phyloP scores from a whole-genome alignment of 92 coral and sea anemone genomes.

The Chrysogorgia sp. region DNA sequence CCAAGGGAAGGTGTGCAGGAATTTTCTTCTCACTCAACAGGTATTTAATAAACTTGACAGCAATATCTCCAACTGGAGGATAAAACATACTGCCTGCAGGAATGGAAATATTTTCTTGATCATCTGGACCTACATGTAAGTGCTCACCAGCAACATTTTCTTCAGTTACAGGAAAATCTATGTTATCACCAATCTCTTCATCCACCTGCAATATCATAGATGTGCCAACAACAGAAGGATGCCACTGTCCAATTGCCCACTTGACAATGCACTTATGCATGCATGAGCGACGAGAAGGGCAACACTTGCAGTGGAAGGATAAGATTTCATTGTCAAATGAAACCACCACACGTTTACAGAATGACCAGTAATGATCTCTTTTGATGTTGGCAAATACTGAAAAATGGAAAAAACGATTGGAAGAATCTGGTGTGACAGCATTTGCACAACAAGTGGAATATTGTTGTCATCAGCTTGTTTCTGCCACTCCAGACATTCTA shows the following conservation, averaged over 20 bases:
- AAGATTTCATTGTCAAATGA: slow-evolving; percentile 36
- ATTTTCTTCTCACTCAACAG: slow-evolving; percentile 44
- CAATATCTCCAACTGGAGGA: slow-evolving; percentile 46
- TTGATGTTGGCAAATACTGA: slow-evolving; percentile 32
- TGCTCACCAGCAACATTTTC: no score
- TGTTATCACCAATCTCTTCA: not conserved
- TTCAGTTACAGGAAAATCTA: not conserved
- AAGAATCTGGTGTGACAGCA: slow-evolving; percentile 34
- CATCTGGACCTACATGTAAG: no score
- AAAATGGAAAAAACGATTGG: slow-evolving; percentile 52
- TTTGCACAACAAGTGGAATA: slow-evolving; percentile 41
- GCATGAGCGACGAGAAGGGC: slow-evolving; percentile 55
- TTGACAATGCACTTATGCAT: slow-evolving; percentile 55
- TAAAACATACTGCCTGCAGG: not conserved
- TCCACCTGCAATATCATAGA: no score
- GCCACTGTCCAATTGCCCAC: slow-evolving; percentile 41
- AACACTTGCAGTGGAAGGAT: slow-evolving; percentile 53
- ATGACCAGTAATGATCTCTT: slow-evolving; percentile 51
- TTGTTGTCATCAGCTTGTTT: slow-evolving; percentile 1
- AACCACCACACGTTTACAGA: slow-evolving; percentile 51
- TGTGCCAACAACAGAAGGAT: slow-evolving; percentile 11
- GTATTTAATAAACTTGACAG: slow-evolving; percentile 32
- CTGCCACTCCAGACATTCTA: slow-evolving; percentile 39
- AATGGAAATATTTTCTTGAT: slow-evolving; percentile 1
- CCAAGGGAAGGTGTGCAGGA: slow-evolving; percentile 25